Evolutionary conservation across 2,797 vertebrate species (phyloP), one percentile per base, ranked within the genome.

Genomic region (Remorina albescens): DNA sequence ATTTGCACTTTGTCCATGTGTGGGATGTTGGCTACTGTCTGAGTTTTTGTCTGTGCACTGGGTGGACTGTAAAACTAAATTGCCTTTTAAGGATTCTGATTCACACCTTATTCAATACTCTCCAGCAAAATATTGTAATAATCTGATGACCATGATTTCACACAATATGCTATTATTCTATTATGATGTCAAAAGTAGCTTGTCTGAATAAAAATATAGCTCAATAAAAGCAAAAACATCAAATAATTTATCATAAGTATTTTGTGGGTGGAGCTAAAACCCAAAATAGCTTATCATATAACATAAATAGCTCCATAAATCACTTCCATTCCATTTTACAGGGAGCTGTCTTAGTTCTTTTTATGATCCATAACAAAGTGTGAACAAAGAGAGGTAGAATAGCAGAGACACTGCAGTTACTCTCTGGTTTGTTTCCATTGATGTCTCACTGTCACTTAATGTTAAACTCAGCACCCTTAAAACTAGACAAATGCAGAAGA

Each of bases 401-500:
- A 2, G n/a, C 8, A 46, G 32, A 53, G 49, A 23, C 7, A 49
- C 19, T 13, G 21, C 11, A 65, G 10, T 59, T 19, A 3, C 2
- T 30, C 30, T 30, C 60, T 34, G 49, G 39, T 66, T 62, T 75
- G n/a, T n/a, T n/a, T n/a, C n/a, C n/a, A n/a, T n/a, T n/a, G n/a
- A n/a, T 30, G 59, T 65, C 59, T 18, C 18, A 19, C 41, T 47
- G 39, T 55, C 19, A 42, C 42, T 46, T 55, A 47, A 63, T 64
- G 23, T 62, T 67, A 34, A 54, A 69, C n/a, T 79, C 58, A 72
- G 19, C 89, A 66, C 19, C 86, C 67, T 41, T 50, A 42, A 37
- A 71, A 44, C 42, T 28, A 32, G 70, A 68, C 58, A 36, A 73
- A 59, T 2, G 57, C 36, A 64, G 86, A 91, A 71, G 64, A 90